phyloP scores from a whole-genome alignment of 1,140 invertebrate species.

The Sitophilus oryzae region DNA sequence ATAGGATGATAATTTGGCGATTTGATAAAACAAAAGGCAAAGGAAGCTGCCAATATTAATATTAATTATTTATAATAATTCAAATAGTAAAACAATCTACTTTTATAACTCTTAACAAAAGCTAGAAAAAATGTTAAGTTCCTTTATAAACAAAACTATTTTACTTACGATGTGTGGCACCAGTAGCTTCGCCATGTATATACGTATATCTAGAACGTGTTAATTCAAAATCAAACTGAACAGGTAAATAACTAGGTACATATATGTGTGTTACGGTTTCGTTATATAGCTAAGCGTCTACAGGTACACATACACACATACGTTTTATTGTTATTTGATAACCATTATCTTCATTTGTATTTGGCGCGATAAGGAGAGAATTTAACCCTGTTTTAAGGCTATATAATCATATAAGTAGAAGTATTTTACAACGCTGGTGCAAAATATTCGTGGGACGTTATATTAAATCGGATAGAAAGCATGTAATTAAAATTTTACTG shows the following conservation, averaged over 20 bases:
- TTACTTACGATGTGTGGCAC: background rate
- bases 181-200: slow-evolving; percentile 1
- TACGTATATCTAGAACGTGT: slow-evolving; percentile 14
- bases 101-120: no score
- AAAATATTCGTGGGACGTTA: no score
- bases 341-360: background rate
- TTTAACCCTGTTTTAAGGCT: background rate
- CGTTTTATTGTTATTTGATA: slow-evolving; percentile 1
- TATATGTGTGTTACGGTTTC: slow-evolving; percentile 1
- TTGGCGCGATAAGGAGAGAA: background rate
- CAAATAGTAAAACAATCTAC: no score
- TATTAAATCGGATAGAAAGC: no score
- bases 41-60: no score
- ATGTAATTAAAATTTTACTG: no score
- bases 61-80: no score
- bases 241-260: slow-evolving; percentile 10
- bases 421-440: no score
- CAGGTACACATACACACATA: slow-evolving; percentile 16
- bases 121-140: no score
- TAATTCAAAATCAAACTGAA: slow-evolving; percentile 21
- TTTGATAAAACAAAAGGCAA: no score
- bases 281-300: background rate
- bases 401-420: background rate
- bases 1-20: no score
- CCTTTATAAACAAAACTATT: background rate